phyloP scores from a whole-genome alignment of 2,797 vertebrate species.

The Poecilia velifera region DNA sequence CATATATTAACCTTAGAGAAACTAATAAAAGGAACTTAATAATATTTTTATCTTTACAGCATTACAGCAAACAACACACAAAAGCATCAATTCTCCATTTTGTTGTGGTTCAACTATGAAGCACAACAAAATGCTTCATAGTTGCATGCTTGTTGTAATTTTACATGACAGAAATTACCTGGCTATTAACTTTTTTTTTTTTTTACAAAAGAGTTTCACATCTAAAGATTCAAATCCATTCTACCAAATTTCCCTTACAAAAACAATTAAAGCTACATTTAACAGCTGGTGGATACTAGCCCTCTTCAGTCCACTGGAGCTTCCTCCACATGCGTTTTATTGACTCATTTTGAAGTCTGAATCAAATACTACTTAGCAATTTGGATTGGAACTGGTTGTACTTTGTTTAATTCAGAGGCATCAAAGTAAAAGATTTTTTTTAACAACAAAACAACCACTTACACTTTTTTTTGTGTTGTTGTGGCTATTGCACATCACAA shows the following conservation, averaged over 20 bases:
- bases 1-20: background rate
- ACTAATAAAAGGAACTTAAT: background rate
- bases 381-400: background rate
- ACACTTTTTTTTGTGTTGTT: background rate
- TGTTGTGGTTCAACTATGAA: background rate
- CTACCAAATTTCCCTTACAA: background rate
- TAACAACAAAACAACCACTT: background rate
- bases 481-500: background rate
- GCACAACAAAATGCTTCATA: no score
- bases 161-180: background rate
- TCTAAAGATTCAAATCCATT: background rate
- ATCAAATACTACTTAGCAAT: background rate
- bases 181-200: background rate
- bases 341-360: background rate
- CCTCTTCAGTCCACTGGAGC: background rate
- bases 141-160: background rate
- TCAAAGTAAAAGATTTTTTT: background rate
- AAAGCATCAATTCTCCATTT: background rate
- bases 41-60: no score
- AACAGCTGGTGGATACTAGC: background rate
- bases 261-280: background rate
- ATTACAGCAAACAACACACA: constrained; percentile 13
- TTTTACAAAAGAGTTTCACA: background rate
- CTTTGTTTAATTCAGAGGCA: background rate
- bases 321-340: background rate